Percentiles rank a stretch among this genome's conserved stretches.
Evolutionary conservation across 2,888 invertebrate species (phyloP).

Genomic region (Drosophila leonis): DNA sequence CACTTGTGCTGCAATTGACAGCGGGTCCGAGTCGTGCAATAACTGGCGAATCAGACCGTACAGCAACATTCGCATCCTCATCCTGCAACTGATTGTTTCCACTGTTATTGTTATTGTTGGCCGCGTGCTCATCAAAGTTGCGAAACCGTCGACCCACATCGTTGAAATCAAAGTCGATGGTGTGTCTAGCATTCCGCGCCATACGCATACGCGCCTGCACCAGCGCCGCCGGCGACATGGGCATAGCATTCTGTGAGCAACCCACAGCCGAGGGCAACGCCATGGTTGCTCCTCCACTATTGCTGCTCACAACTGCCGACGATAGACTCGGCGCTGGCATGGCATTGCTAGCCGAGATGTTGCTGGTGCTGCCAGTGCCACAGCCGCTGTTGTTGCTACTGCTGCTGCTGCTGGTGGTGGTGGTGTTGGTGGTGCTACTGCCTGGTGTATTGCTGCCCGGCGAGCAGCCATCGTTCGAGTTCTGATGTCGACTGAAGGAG

Average conservation of each 20-base stretch:
- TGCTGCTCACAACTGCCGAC: conserved; percentile 68
- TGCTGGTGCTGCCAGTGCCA: conserved; percentile 33
- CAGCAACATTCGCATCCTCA: conserved; percentile 85
- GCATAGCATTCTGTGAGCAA: conserved; percentile 82
- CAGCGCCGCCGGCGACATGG: conserved; percentile 85
- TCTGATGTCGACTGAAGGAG: conserved; percentile 85
- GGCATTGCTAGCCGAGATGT: conserved; percentile 55
- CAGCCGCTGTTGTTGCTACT: background rate
- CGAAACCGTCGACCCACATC: conserved; percentile 86
- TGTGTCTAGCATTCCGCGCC: conserved; percentile 82
- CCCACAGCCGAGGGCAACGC: conserved; percentile 70
- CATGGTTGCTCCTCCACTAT: conserved; percentile 54
- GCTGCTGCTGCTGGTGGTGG: conserved; percentile 7
- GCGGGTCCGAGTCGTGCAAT: conserved; percentile 81
- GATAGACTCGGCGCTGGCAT: conserved; percentile 72
- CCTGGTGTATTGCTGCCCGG: conserved; percentile 52
- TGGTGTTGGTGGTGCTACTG: background rate
- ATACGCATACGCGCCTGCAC: conserved; percentile 86
- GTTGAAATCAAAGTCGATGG: conserved; percentile 82
- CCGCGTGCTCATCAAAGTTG: conserved; percentile 89
- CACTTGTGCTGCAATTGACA: conserved; percentile 71
- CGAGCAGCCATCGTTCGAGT: conserved; percentile 82
- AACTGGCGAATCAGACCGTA: conserved; percentile 83
- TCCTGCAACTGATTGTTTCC: conserved; percentile 88
- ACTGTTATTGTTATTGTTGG: conserved; percentile 21